Evolutionary conservation across 30 jellyfish, hydroid and myxozoan species (phyloP).

Genomic region (Turritopsis rubra): DNA sequence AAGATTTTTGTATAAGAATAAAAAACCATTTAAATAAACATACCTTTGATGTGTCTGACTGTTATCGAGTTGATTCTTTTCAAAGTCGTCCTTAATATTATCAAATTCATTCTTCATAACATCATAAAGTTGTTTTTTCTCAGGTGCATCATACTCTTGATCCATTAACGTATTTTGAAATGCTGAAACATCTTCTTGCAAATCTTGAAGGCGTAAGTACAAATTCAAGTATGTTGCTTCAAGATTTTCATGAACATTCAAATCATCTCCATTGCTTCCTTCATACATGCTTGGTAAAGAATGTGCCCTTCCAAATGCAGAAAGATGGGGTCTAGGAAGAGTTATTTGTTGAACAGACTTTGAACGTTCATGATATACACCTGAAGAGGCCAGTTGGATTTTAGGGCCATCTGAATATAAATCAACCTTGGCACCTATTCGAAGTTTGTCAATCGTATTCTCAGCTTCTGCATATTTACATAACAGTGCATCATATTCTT

Average conservation of each 20-base stretch:
- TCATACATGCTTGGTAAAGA: neutral
- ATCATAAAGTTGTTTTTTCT: constrained; percentile 48
- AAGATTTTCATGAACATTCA: neutral
- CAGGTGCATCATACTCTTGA: constrained; percentile 48
- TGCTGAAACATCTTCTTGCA: constrained; percentile 24
- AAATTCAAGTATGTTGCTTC: neutral
- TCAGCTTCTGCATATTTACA: constrained; percentile 95
- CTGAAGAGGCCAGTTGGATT: constrained; percentile 35
- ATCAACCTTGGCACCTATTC: constrained; percentile 67
- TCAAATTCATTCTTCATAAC: constrained; percentile 67
- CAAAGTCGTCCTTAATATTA: constrained; percentile 37
- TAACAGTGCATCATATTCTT: constrained; percentile 65
- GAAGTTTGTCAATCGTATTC: constrained; percentile 75
- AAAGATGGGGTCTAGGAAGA: neutral
- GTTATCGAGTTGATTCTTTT: neutral
- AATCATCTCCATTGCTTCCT: neutral
- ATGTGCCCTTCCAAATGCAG: constrained; percentile 5
- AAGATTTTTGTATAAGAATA: too few relatives aligned
- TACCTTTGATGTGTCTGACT: neutral
- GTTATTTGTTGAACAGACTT: constrained; percentile 14
- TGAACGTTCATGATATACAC: neutral
- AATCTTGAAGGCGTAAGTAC: neutral
- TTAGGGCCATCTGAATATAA: constrained; percentile 56
- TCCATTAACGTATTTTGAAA: constrained; percentile 35
- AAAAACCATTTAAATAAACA: too few relatives aligned